A percentile compares a stretch with the other conserved stretches of the same genome.
Evolutionary conservation across 1,140 invertebrate species (phyloP).

Genomic region (Dendroctonus valens): DNA sequence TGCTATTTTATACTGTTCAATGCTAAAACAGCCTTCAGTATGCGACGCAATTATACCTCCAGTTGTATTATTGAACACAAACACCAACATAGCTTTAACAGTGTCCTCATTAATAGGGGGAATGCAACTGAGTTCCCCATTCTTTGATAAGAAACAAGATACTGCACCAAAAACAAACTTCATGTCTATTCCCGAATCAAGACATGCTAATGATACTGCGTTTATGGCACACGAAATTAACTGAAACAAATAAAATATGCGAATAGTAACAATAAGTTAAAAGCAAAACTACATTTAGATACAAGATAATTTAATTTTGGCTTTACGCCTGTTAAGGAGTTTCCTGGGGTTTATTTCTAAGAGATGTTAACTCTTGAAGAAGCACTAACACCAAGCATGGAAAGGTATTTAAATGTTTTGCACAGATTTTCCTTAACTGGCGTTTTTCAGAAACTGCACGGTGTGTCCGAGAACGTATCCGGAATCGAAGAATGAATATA

Average conservation of each 20-base stretch:
- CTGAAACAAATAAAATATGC: constrained; percentile 50
- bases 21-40: constrained; percentile 66
- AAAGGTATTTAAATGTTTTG: no score
- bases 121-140: constrained; percentile 66
- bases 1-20: constrained; percentile 63
- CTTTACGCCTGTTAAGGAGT: no score
- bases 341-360: no score
- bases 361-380: no score
- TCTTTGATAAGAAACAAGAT: constrained; percentile 65
- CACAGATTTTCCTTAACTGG: no score
- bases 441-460: no score
- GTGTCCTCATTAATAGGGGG: constrained; percentile 49
- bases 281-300: no score
- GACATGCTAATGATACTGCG: constrained; percentile 73
- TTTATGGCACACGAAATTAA: constrained; percentile 79
- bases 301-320: no score
- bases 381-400: no score
- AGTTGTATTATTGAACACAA: constrained; percentile 69
- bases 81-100: constrained; percentile 61
- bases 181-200: constrained; percentile 79
- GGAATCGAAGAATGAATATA: no score
- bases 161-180: constrained; percentile 77
- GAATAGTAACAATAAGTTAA: no score
- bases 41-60: constrained; percentile 64
- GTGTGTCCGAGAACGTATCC: no score